Evolutionary conservation across 1,140 invertebrate genomes (phyloP), one percentile per base, ranked within the genome.

Genomic region (Drosophila sp.): DNA sequence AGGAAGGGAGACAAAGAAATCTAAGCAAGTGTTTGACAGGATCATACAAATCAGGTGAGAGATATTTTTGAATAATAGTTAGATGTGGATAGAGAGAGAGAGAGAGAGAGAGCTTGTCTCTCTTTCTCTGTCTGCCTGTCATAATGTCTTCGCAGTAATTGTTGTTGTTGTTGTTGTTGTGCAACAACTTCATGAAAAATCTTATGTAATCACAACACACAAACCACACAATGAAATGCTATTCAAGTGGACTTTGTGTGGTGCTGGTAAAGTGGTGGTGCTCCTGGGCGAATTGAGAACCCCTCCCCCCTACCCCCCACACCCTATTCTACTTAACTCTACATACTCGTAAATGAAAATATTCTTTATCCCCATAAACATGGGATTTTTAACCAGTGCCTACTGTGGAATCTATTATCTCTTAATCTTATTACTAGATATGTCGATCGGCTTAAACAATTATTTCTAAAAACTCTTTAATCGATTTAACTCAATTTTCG

Each of bases 31-130:
- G 76, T 77, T 72, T 66, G 81, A 76, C 76, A 87, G 84, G 79
- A 87, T 87, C 84, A 77, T 66, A 83, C 64, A 76, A 79, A 67
- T 69, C 67, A 87, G 83, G 83, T 87, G 66, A 87, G 83, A 63
- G 23, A 27, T 50, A 47, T 23, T 23, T 23, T 1, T 5, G 6
- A 1, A 35, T 35, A 35, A 7, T 7, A 7, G 44, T 47, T 25
- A 50, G 23, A 27, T 2, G 4, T 17, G n/a, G 35, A 7, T 1
- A 38, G 35, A 38, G 2, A 38, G 8, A 17, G 7, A 41, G 3
- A 17, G 2, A 17, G 7, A 41, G 5, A 11, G 23, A 47, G 44
- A 47, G 44, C 23, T 47, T 44, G 10, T 44, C 17, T 44, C 44
- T 27, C 23, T 27, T 23, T 25, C 23, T 27, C 6, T 50, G 23